Base-by-base conservation (phyloP, 1,140 invertebrate genomes). In the Drosophila mauritiana region DNA sequence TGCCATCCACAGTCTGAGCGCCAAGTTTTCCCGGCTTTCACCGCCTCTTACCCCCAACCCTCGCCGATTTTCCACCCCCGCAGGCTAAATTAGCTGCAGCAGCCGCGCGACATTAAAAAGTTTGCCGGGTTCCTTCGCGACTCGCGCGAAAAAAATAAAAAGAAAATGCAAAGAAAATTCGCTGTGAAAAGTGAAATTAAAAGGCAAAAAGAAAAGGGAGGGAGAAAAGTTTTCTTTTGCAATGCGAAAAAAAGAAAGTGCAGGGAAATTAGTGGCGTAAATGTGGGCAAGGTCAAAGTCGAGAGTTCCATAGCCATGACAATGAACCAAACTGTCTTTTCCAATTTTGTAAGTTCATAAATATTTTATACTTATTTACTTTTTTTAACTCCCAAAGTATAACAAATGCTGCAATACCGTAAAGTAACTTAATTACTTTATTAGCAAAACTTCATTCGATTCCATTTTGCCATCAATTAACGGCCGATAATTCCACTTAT, bases 141-240 rank as follows among this genome's bases (percentile, higher is more conserved):
- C 73, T 55, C 45, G 58, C 43, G 58, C 51, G 17, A 25, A 53
- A 51, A 55, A 55, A 45, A 80, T 67, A 72, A 81, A 80, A 84
- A 65, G 61, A 81, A 81, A 76, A 58, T 2, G 40, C 51, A 61
- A 55, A 54, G 76, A 85, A 78, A 85, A 80, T 27, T 76, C 55
- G 52, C 73, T 36, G 63, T 54, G 78, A 91, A 91, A 91, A 91
- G 88, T 91, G 89, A 91, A 91, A 91, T 91, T 91, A 91, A 89
- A 80, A 84, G 83, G 52, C 20, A 17, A 31, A 70, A 73, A 70
- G 54, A 56, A 53, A 67, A 57, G 43, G 70, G 58, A 58, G 59
- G 54, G 27, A 51, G 42, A n/a, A 69, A 80, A 75, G 59, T 62
- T 74, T 37, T 27, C 52, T 31, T 3, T 12, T 31, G 31, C 54